Percentiles rank a stretch among this genome's conserved stretches.
phyloP scores from a whole-genome alignment of 1,140 invertebrate genomes.

The Varroa destructor region DNA sequence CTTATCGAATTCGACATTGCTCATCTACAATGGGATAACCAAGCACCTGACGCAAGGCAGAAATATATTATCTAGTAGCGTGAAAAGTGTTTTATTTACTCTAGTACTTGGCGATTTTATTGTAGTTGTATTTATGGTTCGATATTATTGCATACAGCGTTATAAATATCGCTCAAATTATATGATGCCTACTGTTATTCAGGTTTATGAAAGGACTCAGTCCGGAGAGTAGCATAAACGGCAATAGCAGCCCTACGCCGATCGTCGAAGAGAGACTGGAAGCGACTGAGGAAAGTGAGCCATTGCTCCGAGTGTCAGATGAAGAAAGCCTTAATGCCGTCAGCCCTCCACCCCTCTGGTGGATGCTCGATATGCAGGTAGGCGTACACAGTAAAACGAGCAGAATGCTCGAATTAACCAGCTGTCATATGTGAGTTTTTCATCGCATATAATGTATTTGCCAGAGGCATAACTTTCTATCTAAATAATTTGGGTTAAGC shows the following conservation, averaged over 20 bases:
- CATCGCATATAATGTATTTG: too few species aligned
- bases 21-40: not conserved
- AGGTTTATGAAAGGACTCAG: constrained; percentile 25
- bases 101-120: too few species aligned
- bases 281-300: constrained; percentile 13
- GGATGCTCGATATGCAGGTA: not conserved
- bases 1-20: too few species aligned
- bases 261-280: constrained; percentile 1
- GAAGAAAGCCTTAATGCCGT: constrained; percentile 33
- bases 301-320: constrained; percentile 7
- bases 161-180: too few species aligned
- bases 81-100: too few species aligned
- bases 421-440: not conserved
- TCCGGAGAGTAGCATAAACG: constrained; percentile 1
- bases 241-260: not conserved
- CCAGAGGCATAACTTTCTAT: too few species aligned
- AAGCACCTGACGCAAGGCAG: not conserved
- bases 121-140: too few species aligned
- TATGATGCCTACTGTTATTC: not conserved
- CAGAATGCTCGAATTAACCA: not conserved
- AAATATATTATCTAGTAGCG: too few species aligned
- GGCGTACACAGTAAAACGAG: not conserved
- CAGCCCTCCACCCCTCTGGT: constrained; percentile 34
- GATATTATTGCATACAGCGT: too few species aligned
- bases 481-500: too few species aligned